Percentiles rank a stretch among this genome's conserved stretches.
Evolutionary conservation across 2,113 vertebrate genomes (phyloP).

Genomic region (Mormyrus lacerda): DNA sequence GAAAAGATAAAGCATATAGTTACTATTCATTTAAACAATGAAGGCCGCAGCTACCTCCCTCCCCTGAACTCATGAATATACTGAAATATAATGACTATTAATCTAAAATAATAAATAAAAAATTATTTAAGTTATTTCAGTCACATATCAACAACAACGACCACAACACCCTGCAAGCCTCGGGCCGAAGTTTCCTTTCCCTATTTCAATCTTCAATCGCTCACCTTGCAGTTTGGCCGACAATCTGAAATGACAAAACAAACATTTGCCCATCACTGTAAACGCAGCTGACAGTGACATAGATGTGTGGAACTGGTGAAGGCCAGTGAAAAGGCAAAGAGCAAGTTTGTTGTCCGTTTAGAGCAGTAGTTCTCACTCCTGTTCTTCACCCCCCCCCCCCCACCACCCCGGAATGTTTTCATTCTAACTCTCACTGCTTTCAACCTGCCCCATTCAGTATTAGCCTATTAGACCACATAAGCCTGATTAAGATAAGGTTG

Average conservation of each 20-base stretch:
- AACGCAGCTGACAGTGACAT: neutral
- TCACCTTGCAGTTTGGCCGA: conserved; percentile 98
- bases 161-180: neutral
- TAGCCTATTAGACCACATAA: neutral
- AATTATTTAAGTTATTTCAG: neutral
- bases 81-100: neutral
- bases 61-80: neutral
- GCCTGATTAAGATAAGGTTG: neutral
- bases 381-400: too few species aligned
- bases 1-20: neutral
- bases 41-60: neutral
- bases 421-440: too few species aligned
- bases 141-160: neutral
- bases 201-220: conserved; percentile 24
- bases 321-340: neutral
- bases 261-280: neutral
- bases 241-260: conserved; percentile 50
- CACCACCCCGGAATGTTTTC: too few species aligned
- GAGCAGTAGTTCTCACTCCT: neutral
- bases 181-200: neutral
- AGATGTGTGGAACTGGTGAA: neutral
- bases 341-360: neutral
- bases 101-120: neutral
- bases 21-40: neutral
- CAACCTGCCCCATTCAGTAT: too few species aligned